phyloP scores from a whole-genome alignment of 2,888 invertebrate species.

The Plebejus melissa region DNA sequence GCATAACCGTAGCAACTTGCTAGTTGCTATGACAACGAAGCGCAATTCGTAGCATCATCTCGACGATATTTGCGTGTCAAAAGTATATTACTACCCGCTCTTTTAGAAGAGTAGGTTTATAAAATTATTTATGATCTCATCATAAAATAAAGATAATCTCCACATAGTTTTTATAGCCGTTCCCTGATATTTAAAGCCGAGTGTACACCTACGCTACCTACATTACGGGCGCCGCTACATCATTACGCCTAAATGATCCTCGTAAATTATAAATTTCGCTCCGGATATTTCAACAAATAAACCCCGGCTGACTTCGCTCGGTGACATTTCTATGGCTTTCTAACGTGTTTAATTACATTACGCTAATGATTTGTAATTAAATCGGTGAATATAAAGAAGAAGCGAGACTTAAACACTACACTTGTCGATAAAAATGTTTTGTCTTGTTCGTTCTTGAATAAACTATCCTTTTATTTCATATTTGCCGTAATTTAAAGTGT shows the following conservation, averaged over 20 bases:
- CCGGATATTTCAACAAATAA: conserved; percentile 18
- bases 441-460: neutral
- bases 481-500: neutral
- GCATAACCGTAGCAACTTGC: neutral
- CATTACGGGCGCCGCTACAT: conserved; percentile 27
- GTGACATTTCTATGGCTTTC: conserved; percentile 19
- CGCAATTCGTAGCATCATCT: neutral
- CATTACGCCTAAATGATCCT: conserved; percentile 28
- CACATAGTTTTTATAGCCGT: conserved; percentile 11
- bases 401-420: neutral
- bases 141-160: neutral
- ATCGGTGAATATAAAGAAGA: neutral
- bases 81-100: neutral
- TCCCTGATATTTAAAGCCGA: conserved; percentile 17
- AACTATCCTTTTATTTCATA: neutral
- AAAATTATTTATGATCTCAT: neutral
- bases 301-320: conserved; percentile 21
- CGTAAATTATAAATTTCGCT: conserved; percentile 27
- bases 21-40: neutral
- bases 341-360: conserved; percentile 5
- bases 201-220: conserved; percentile 19
- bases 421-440: neutral
- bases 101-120: neutral
- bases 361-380: neutral
- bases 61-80: neutral